phyloP scores from a whole-genome alignment of 2,888 invertebrate species.

The Tuberolachnus salignus region DNA sequence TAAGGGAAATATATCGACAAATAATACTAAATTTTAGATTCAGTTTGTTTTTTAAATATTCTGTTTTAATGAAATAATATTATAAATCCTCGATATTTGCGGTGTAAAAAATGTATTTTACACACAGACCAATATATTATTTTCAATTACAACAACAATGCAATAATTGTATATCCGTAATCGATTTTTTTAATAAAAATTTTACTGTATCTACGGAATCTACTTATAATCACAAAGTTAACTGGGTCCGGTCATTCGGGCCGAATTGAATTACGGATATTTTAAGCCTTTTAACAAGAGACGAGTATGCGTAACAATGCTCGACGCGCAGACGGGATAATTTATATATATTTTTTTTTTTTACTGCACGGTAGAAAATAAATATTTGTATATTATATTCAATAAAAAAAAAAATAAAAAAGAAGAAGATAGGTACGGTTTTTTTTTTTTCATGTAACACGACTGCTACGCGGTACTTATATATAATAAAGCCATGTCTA shows the following conservation, averaged over 20 bases:
- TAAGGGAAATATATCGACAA: too few species aligned
- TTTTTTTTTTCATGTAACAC: not conserved
- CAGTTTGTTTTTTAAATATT: too few species aligned
- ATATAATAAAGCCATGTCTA: slow-evolving; percentile 20
- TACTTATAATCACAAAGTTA: too few species aligned
- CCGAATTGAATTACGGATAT: not conserved
- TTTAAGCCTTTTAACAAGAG: not conserved
- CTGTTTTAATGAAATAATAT: too few species aligned
- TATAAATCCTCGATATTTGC: too few species aligned
- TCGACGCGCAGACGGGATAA: not conserved
- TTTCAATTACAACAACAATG: too few species aligned
- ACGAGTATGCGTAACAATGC: not conserved
- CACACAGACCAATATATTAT: too few species aligned
- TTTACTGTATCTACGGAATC: too few species aligned
- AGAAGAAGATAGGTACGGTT: not conserved
- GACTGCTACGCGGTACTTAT: not conserved
- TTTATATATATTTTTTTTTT: not conserved
- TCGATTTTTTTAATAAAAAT: too few species aligned
- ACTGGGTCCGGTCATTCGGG: not conserved
- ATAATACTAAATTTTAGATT: too few species aligned
- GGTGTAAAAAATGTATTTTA: too few species aligned
- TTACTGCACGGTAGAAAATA: not conserved
- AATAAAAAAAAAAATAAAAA: not conserved
- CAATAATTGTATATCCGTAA: too few species aligned
- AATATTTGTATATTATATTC: slow-evolving; percentile 2